Evolutionary conservation across 1,140 invertebrate species (phyloP).

Genomic region (Drosophila pruinosa): DNA sequence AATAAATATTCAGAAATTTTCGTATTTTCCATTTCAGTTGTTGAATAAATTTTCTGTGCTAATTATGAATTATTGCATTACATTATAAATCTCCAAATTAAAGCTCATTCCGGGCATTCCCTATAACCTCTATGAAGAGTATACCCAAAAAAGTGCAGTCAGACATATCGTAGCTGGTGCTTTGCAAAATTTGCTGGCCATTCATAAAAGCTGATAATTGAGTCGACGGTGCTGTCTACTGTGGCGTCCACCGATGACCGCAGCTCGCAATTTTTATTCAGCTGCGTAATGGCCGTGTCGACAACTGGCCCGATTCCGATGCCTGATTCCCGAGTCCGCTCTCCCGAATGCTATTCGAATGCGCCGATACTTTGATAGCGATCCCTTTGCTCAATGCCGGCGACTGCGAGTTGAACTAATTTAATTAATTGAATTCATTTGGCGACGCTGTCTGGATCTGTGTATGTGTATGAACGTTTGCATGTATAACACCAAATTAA

Average conservation of each 20-base stretch:
- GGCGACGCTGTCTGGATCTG: constrained; percentile 24
- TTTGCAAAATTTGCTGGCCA: constrained; percentile 58
- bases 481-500: constrained; percentile 58
- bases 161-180: constrained; percentile 22
- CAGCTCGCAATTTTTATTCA: constrained; percentile 40
- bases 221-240: constrained; percentile 33
- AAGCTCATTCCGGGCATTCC: not conserved
- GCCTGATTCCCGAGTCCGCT: not conserved
- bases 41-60: no score
- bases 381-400: constrained; percentile 19
- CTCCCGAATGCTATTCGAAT: not conserved
- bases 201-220: constrained; percentile 69
- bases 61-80: not conserved
- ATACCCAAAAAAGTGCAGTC: constrained; percentile 17
- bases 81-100: not conserved
- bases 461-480: not conserved
- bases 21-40: no score
- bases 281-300: constrained; percentile 37
- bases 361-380: constrained; percentile 1
- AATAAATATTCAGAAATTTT: no score
- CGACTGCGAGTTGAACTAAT: constrained; percentile 57
- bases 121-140: not conserved
- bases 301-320: not conserved
- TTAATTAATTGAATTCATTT: constrained; percentile 79
- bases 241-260: constrained; percentile 20